Evolutionary conservation across 2,888 invertebrate species (phyloP), one percentile per base, ranked within the genome.

Genomic region (Incurvaria masculella): DNA sequence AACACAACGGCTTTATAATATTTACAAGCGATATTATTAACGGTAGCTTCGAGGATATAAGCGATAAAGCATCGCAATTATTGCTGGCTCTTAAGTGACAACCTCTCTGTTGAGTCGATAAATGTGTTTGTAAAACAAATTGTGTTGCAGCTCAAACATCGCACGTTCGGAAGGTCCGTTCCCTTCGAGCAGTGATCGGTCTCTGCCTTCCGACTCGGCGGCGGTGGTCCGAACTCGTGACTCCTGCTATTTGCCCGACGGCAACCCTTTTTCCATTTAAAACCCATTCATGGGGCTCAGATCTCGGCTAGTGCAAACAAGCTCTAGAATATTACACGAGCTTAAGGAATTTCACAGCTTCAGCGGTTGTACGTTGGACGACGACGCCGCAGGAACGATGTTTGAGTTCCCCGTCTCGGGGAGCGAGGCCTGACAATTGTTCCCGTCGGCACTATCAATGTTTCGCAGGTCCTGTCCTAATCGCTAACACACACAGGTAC

Each of bases 341-440:
- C 68, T 65, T 76, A 76, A 61, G 78, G 78, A 78, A 78, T 78
- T 78, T 78, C 78, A 78, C 76, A 78, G 66, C 66, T 76, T 64
- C 65, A n/a, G n/a, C n/a, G n/a, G n/a, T n/a, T n/a, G n/a, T n/a
- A n/a, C n/a, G n/a, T n/a, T n/a, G n/a, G n/a, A n/a, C n/a, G n/a
- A n/a, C n/a, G n/a, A n/a, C n/a, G n/a, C n/a, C n/a, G n/a, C n/a
- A n/a, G n/a, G n/a, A n/a, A n/a, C n/a, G n/a, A n/a, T n/a, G n/a
- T n/a, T n/a, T n/a, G n/a, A n/a, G n/a, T n/a, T n/a, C n/a, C n/a
- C n/a, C n/a, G n/a, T n/a, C n/a, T n/a, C n/a, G n/a, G n/a, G n/a
- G n/a, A n/a, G n/a, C n/a, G n/a, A n/a, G n/a, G n/a, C n/a, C n/a
- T n/a, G n/a, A n/a, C n/a, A n/a, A n/a, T n/a, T n/a, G n/a, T n/a